Evolutionary conservation across 2,797 vertebrate species (phyloP).

Genomic region (Miichthys miiuy): DNA sequence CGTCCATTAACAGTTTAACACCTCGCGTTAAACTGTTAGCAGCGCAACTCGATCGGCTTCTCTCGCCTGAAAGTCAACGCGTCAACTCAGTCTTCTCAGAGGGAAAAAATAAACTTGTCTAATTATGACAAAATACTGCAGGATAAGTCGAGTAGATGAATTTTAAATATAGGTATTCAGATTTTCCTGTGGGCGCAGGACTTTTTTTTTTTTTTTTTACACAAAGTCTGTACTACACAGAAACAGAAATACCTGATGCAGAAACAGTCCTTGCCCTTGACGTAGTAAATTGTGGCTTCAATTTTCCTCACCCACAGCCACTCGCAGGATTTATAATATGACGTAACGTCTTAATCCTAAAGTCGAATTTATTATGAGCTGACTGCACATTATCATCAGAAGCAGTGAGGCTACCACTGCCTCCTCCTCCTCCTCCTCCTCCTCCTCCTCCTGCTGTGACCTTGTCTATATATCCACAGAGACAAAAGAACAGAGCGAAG

Average conservation of each 20-base stretch:
- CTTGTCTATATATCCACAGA: constrained; percentile 46
- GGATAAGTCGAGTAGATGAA: neutral
- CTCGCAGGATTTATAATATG: constrained; percentile 41
- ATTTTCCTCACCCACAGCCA: constrained; percentile 27
- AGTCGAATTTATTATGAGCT: constrained; percentile 49
- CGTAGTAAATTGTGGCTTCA: constrained; percentile 31
- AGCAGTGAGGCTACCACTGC: constrained; percentile 1
- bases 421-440: constrained; percentile 9
- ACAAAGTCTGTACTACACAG: neutral
- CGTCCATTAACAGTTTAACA: constrained; percentile 12
- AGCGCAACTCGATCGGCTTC: neutral
- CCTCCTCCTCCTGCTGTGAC: constrained; percentile 28
- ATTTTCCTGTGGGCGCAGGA: constrained; percentile 2
- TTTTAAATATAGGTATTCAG: neutral
- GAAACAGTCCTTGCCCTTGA: constrained; percentile 25
- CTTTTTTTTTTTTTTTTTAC: neutral
- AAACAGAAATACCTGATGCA: constrained; percentile 33
- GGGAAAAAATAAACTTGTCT: no score
- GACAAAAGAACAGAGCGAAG: constrained; percentile 38
- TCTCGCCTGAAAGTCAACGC: neutral
- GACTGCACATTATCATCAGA: constrained; percentile 41
- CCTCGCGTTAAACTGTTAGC: neutral
- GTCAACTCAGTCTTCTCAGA: neutral
- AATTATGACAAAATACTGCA: neutral
- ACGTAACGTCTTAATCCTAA: constrained; percentile 47